Evolutionary conservation across 2,888 invertebrate genomes (phyloP), one percentile per base, ranked within the genome.

Genomic region (Auanema sp.): DNA sequence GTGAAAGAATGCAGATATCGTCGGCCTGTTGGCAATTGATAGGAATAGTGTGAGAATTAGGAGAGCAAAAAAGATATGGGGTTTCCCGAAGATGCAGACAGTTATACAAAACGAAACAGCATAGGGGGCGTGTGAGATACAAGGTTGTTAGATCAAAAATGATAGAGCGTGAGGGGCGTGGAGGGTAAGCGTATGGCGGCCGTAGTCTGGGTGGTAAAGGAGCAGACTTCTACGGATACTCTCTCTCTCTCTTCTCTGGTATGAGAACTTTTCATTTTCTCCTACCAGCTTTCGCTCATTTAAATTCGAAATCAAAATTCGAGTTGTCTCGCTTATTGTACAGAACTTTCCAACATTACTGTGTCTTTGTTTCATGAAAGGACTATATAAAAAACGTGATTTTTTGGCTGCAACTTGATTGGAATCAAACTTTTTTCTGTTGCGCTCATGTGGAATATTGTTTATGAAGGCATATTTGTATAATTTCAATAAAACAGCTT

Each of bases 151-250:
- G 42, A 43, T 11, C 6, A 21, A 14, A 4, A 24, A 44, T 54
- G 52, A 60, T 47, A 44, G 49, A 64, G 53, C 53, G 44, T 50
- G 59, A 24, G 51, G 51, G 43, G 59, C 50, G 58, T 14, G 57
- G 53, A 60, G 67, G 62, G 47, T 44, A 10, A 6, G 25, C 49
- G 53, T 47, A 43, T 33, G 33, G 25, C 49, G 44, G 58, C 33
- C 23, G 25, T 24, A 58, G 52, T 47, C 57, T 62, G 56, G 57
- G 56, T 57, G 51, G 62, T 50, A 57, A 62, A 62, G 62, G 62
- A 62, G 62, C 57, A 57, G 62, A 51, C 62, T 62, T 62, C 62
- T 57, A 57, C 62, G 56, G 62, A 57, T 62, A 62, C 62, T 54
- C 60, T 33, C 33, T 33, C 33, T 33, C 33, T 33, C 33, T 33